phyloP scores from a whole-genome alignment of 2,888 invertebrate species.

The Drosophila macrospina region DNA sequence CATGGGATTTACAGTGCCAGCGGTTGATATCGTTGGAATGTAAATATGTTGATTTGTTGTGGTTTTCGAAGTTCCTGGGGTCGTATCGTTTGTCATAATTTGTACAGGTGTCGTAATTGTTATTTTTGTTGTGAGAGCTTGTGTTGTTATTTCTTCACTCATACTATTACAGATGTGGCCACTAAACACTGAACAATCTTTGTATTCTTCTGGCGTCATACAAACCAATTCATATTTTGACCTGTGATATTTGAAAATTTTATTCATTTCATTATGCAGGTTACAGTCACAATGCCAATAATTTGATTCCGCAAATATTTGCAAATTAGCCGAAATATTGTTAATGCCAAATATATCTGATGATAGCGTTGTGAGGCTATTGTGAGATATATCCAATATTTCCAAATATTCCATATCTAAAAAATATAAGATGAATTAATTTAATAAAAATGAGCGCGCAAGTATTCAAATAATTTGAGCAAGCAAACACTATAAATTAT shows the following conservation, averaged over 20 bases:
- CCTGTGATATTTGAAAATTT: constrained; percentile 46
- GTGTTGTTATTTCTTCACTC: neutral
- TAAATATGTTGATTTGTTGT: constrained; percentile 8
- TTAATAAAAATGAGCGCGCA: neutral
- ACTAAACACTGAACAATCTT: constrained; percentile 54
- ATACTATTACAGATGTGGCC: constrained; percentile 35
- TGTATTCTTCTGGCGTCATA: constrained; percentile 42
- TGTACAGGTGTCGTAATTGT: neutral
- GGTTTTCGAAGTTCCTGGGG: neutral
- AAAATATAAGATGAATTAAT: neutral
- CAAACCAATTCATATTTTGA: constrained; percentile 49
- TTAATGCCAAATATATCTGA: constrained; percentile 66
- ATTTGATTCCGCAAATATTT: constrained; percentile 62
- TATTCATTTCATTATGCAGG: constrained; percentile 56
- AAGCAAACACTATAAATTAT: neutral
- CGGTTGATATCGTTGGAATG: constrained; percentile 22
- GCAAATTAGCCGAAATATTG: constrained; percentile 38
- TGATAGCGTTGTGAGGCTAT: constrained; percentile 65
- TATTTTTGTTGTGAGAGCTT: neutral
- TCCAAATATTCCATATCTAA: constrained; percentile 59
- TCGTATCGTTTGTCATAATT: neutral
- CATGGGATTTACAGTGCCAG: constrained; percentile 17
- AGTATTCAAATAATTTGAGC: neutral
- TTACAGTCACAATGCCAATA: constrained; percentile 76
- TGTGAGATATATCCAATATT: constrained; percentile 74